Conservation (phyloP, 2,113 vertebrate species). For the Saimiri boliviensis region DNA sequence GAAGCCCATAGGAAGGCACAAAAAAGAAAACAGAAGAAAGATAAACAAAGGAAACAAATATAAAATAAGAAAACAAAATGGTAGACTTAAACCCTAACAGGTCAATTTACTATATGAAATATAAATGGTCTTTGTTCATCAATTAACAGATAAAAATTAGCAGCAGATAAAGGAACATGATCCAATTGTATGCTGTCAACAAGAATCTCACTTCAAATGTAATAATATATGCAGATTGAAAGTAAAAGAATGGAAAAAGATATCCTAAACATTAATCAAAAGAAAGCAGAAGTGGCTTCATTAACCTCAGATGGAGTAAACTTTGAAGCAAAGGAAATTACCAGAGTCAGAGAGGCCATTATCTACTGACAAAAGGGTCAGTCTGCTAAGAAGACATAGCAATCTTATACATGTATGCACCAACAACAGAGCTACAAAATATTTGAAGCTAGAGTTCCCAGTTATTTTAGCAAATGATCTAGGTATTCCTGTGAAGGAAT, state of each 20-base stretch:
- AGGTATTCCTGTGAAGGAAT: background rate
- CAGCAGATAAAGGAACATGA: background rate
- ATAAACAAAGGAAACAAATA: background rate
- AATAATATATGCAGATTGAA: background rate
- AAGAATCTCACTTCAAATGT: background rate
- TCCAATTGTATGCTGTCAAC: background rate
- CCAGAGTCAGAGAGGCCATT: background rate
- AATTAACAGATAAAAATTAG: background rate
- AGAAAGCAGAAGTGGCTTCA: background rate
- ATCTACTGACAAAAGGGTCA: background rate
- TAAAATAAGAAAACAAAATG: background rate
- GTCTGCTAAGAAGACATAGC: background rate
- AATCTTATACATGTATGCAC: background rate
- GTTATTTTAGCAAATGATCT: background rate
- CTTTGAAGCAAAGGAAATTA: background rate
- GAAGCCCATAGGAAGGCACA: background rate
- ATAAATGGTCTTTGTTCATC: background rate
- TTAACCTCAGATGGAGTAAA: background rate
- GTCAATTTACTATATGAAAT: background rate
- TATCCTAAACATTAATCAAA: background rate
- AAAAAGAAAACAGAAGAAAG: background rate
- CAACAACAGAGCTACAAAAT: background rate
- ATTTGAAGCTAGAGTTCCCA: background rate
- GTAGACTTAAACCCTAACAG: background rate
- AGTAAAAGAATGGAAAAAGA: background rate